Evolutionary conservation across 1,140 invertebrate species (phyloP), one percentile per base, ranked within the genome.

Genomic region (Nilaparvata lugens): DNA sequence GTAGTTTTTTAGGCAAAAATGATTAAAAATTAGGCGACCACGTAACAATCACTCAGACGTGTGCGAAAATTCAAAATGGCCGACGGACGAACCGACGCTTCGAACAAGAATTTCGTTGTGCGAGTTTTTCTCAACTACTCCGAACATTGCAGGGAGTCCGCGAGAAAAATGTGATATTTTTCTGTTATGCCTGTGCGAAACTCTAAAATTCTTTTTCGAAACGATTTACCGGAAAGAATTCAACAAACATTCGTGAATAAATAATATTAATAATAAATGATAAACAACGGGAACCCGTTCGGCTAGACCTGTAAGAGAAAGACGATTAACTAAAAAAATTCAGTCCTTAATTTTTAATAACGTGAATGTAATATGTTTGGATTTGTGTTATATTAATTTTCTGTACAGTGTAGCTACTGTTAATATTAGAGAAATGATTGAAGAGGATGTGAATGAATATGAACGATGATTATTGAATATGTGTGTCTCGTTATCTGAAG

Each of bases 391-490:
- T 51, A 58, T 28, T 51, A 35, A 35, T 35, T 35, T 35, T 45
- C 43, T 58, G 57, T 58, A 58, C 57, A 58, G 57, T 58, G 57
- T 58, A 58, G 57, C 38, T 42, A 52, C 23, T 28, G 23, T 23
- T 52, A 52, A 19, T 52, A 52, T 52, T 25, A 21, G 14, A 23
- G 23, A 52, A 52, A 28, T 28, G 51, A 52, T 28, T 25, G 28
- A n/a, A 11, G 45, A 25, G 23, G 18, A 19, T 51, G 11, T 21
- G 18, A 9, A 51, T 7, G 45, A 28, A 19, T 51, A n/a, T 21
- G 18, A 9, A 51, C 18, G 45, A 51, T 21, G 23, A 21, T 51
- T n/a, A n/a, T n/a, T n/a, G 16, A 14, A 19, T 18, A 48, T 7
- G 45, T 48, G 45, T 48, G 45, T 48, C 21, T 48, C 45, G 21